Base-by-base conservation (phyloP, 1,140 invertebrate genomes). In the Andricus grossulariae region DNA sequence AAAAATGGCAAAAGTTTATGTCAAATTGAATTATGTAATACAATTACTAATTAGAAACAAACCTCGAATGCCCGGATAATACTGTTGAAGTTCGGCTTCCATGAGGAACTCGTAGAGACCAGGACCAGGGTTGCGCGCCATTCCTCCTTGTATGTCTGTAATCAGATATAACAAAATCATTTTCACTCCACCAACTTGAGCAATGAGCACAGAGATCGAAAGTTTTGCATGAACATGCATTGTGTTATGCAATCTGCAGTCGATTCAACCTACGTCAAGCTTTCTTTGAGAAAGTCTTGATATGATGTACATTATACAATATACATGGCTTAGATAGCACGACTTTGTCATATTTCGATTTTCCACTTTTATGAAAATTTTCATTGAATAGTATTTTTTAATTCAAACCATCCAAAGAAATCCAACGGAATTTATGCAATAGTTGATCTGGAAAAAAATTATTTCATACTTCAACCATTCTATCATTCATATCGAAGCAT, bases 71-170 rank as follows among this genome's bases (percentile, higher is more conserved):
- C 92, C 92, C 74, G 92, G 93, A 92, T 97, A 97, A 92, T 98
- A 98, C 84, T 98, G 96, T 82, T 97, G 95, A 16, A 98, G 92
- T 89, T 98, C 96, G 39, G 97, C 96, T 91, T 98, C 97, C 86
- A 96, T 94, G 74, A 98, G 93, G 90, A 98, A 98, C 87, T 98
- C 97, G 87, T 97, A 97, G 72, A 98, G 93, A 73, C 96, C 96
- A 73, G 95, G 95, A 49, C 93, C 93, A 85, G 86, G 86, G 80
- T 89, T 91, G 6, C 91, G 90, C 73, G 90, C 88, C 86, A 91
- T 90, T 80, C 87, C 90, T 80, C 87, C 85, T 80, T 91, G 89
- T 77, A 83, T 86, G 80, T 90, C 91, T 91, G 79, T 0, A 79
- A 84, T 52, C n/a, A 79, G 50, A 74, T 71, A 76, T 60, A 12